phyloP scores from a whole-genome alignment of 2,797 vertebrate genomes.

The Diglossa cyanea region DNA sequence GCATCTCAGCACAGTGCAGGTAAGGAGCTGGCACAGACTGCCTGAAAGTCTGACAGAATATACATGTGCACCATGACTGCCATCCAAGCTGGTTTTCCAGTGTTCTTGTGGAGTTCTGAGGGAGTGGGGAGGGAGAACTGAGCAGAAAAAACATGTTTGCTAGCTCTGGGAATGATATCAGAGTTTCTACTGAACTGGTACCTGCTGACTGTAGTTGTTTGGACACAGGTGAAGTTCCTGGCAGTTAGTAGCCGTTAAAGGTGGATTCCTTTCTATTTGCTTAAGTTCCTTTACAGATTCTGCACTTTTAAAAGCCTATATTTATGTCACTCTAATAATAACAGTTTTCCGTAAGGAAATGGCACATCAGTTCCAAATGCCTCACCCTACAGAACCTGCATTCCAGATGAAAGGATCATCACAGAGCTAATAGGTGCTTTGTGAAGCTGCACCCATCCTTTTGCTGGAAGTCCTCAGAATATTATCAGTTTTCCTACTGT shows the following conservation, averaged over 20 bases:
- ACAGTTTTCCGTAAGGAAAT: not conserved
- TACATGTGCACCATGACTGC: not conserved
- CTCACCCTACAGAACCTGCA: not conserved
- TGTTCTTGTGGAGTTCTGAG: not conserved
- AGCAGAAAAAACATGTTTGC: not conserved
- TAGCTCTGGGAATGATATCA: not conserved
- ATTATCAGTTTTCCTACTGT: not conserved
- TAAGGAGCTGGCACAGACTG: not conserved
- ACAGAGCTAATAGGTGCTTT: not conserved
- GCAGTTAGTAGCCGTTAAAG: not conserved
- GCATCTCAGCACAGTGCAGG: not conserved
- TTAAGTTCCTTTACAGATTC: not conserved
- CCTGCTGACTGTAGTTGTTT: not conserved
- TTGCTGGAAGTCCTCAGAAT: not conserved
- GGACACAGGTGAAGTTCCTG: not conserved
- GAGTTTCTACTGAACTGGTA: not conserved
- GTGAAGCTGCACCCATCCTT: not conserved
- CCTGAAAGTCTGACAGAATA: not conserved
- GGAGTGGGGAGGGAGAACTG: not conserved
- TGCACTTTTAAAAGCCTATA: not conserved
- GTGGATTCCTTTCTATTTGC: not conserved
- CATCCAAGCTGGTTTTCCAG: not conserved
- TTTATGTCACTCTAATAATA: not conserved
- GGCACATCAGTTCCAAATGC: not conserved
- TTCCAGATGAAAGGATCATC: not conserved